Conservation (phyloP, 2,797 vertebrate genomes). For the Urosaurus nigricauda region DNA sequence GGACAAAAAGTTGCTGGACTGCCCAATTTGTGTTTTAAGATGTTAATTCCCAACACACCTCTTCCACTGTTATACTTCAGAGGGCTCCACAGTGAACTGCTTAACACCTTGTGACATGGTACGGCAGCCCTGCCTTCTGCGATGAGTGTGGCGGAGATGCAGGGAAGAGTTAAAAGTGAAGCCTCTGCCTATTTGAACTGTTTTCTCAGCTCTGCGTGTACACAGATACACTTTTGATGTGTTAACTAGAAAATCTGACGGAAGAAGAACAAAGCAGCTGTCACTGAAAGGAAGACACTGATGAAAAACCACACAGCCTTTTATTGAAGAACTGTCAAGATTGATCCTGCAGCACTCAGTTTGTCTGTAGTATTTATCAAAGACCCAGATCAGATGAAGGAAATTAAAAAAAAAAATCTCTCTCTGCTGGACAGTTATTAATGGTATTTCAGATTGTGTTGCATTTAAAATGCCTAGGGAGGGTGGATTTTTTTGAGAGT, state of each 20-base stretch:
- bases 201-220: conserved; percentile 82
- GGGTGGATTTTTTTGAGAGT: conserved; percentile 47
- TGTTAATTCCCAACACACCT: conserved; percentile 47
- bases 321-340: conserved; percentile 94
- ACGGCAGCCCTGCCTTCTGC: conserved; percentile 69
- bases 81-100: conserved; percentile 69
- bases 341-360: conserved; percentile 80
- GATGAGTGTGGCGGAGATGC: conserved; percentile 78
- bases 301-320: conserved; percentile 88
- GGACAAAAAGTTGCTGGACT: conserved; percentile 60
- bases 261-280: conserved; percentile 93
- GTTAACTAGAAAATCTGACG: conserved; percentile 94
- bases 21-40: conserved; percentile 67
- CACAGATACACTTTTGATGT: conserved; percentile 92
- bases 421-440: conserved; percentile 79
- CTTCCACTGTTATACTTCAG: conserved; percentile 50
- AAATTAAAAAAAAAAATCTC: conserved; percentile 80
- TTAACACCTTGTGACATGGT: conserved; percentile 73
- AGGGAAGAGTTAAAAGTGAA: conserved; percentile 84
- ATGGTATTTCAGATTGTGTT: conserved; percentile 76
- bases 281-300: conserved; percentile 89
- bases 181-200: conserved; percentile 86
- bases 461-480: conserved; percentile 74
- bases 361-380: conserved; percentile 86
- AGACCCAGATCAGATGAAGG: conserved; percentile 83